Percentiles rank a stretch among this genome's conserved stretches.
Conservation (phyloP, 2,888 invertebrate genomes). For the Lumbricus terrestris region DNA sequence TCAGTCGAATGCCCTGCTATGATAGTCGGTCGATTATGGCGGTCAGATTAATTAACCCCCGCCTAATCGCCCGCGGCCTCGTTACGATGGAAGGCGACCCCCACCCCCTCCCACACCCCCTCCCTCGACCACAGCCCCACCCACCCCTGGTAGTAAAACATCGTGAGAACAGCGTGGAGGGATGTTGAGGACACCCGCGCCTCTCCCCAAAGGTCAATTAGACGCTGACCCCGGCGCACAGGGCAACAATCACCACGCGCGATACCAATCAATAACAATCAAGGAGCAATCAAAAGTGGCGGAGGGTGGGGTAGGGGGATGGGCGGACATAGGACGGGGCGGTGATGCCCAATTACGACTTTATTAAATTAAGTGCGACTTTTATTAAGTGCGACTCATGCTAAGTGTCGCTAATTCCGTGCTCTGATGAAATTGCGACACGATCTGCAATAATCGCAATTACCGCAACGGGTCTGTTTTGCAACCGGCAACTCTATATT, state of each 20-base stretch:
- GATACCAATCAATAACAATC: constrained; percentile 3
- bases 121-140: no score
- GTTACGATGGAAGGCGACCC: not conserved
- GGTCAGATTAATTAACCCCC: constrained; percentile 18
- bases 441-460: not conserved
- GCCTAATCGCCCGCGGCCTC: constrained; percentile 8
- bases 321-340: no score
- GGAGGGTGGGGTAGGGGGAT: not conserved
- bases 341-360: constrained; percentile 3
- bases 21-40: not conserved
- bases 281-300: not conserved
- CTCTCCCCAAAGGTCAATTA: not conserved
- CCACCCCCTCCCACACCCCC: not conserved
- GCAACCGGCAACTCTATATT: not conserved
- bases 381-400: not conserved
- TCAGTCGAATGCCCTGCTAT: not conserved
- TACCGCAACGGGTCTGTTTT: not conserved
- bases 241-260: constrained; percentile 3
- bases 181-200: not conserved
- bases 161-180: not conserved
- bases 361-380: not conserved
- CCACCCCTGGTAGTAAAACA: not conserved
- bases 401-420: no score
- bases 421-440: not conserved
- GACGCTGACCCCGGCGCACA: not conserved